phyloP scores from a whole-genome alignment of 1,140 invertebrate species.

The Hycleus phaleratus region DNA sequence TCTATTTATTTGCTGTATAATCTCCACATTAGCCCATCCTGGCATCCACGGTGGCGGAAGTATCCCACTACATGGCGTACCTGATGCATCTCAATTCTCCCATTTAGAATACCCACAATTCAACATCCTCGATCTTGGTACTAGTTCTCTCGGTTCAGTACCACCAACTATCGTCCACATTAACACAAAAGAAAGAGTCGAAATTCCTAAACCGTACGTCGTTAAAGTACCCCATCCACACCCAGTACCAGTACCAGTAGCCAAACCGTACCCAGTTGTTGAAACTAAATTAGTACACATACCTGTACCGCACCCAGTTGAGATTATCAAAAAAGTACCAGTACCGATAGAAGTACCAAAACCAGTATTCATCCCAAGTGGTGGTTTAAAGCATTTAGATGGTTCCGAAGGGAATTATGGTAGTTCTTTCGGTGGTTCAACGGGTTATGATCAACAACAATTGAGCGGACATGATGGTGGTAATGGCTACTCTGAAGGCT shows the following conservation, averaged over 20 bases:
- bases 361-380: constrained; percentile 29
- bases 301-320: constrained; percentile 23
- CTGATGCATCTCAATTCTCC: constrained; percentile 23
- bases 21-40: background rate
- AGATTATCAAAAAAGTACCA: constrained; percentile 25
- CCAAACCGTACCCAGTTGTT: constrained; percentile 29
- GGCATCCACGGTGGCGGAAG: constrained; percentile 1
- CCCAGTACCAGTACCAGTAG: constrained; percentile 33
- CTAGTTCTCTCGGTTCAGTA: constrained; percentile 25
- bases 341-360: constrained; percentile 34
- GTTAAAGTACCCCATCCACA: constrained; percentile 34
- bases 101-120: constrained; percentile 28
- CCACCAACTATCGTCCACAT: constrained; percentile 29
- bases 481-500: background rate
- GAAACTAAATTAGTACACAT: constrained; percentile 27
- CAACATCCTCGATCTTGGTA: constrained; percentile 29
- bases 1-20: constrained; percentile 6
- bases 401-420: background rate
- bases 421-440: background rate
- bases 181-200: constrained; percentile 24
- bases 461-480: background rate
- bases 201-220: constrained; percentile 33
- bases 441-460: constrained; percentile 2
- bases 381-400: background rate
- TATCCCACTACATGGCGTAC: constrained; percentile 23